Conservation (phyloP, 2,888 invertebrate genomes). For the Ephialtes manifestator region DNA sequence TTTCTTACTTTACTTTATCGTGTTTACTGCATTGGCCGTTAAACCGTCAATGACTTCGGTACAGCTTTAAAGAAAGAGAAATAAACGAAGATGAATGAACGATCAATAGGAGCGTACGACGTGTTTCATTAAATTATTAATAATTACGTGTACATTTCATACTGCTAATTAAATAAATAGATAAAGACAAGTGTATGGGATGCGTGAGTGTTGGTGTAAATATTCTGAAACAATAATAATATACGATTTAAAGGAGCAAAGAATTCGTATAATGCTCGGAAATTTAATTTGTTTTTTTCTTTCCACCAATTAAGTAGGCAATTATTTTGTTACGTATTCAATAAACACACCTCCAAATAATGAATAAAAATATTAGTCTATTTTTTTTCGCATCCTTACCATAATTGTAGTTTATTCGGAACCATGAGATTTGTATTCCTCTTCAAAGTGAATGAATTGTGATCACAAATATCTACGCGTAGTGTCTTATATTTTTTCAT, state of each 20-base stretch:
- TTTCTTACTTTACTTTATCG: conserved; percentile 64
- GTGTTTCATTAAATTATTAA: conserved; percentile 27
- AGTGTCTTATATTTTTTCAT: not conserved
- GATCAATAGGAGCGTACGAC: conserved; percentile 40
- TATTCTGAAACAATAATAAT: not conserved
- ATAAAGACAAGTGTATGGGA: conserved; percentile 20
- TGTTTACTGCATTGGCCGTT: conserved; percentile 71
- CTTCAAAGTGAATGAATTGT: conserved; percentile 30
- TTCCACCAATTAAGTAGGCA: not conserved
- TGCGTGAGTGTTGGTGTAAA: not conserved
- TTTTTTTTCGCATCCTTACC: not conserved
- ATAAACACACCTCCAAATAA: not conserved
- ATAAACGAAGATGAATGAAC: conserved; percentile 34
- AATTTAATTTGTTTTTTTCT: not conserved
- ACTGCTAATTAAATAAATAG: conserved; percentile 5
- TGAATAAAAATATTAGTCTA: not conserved
- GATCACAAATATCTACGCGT: conserved; percentile 52
- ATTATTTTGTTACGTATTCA: not conserved
- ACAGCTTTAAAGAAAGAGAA: conserved; percentile 77
- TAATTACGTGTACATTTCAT: conserved; percentile 27
- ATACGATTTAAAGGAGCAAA: not conserved
- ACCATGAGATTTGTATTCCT: no score
- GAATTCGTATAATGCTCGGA: not conserved
- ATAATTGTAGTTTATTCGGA: not conserved
- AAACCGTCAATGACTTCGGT: conserved; percentile 79